Percentiles rank a stretch among this genome's conserved stretches.
Evolutionary conservation across 2,797 vertebrate genomes (phyloP).

Genomic region (Myripristis jacobus): DNA sequence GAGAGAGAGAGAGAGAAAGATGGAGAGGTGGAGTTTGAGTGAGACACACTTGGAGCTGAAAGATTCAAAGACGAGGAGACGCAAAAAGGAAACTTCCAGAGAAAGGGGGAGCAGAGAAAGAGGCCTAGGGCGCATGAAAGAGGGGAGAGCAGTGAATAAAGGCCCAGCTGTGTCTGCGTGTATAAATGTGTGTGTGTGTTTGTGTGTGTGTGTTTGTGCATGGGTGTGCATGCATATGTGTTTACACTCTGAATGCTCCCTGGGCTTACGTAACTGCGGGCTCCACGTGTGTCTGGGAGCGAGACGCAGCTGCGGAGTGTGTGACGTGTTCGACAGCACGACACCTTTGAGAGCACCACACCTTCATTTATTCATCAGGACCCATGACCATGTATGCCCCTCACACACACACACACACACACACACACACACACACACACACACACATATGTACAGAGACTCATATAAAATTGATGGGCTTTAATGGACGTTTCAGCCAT

Average conservation of each 20-base stretch:
- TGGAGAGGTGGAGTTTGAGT: constrained; percentile 16
- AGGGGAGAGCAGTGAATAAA: constrained; percentile 22
- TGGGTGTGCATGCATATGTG: constrained; percentile 3
- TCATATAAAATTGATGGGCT: constrained; percentile 62
- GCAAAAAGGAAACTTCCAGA: constrained; percentile 22
- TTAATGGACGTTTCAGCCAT: constrained; percentile 56
- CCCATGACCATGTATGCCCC: constrained; percentile 13
- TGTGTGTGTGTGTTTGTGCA: constrained; percentile 8
- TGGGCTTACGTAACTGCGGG: constrained; percentile 58
- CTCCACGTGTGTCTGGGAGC: constrained; percentile 40
- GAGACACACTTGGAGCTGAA: neutral
- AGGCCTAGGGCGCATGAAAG: constrained; percentile 16
- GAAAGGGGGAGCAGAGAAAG: constrained; percentile 2
- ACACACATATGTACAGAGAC: constrained; percentile 34
- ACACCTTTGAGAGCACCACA: constrained; percentile 40
- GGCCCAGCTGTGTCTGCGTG: constrained; percentile 55
- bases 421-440: constrained; percentile 46
- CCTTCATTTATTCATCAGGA: constrained; percentile 67
- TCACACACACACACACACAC: constrained; percentile 45
- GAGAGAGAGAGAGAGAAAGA: neutral
- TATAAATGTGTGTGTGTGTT: constrained; percentile 24
- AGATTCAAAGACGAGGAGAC: constrained; percentile 9
- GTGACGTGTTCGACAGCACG: constrained; percentile 46
- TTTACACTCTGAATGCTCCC: constrained; percentile 38
- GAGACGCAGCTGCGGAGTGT: constrained; percentile 57